Evolutionary conservation across 1,140 invertebrate species (phyloP), one percentile per base, ranked within the genome.

Genomic region (Agraylea sexmaculata): DNA sequence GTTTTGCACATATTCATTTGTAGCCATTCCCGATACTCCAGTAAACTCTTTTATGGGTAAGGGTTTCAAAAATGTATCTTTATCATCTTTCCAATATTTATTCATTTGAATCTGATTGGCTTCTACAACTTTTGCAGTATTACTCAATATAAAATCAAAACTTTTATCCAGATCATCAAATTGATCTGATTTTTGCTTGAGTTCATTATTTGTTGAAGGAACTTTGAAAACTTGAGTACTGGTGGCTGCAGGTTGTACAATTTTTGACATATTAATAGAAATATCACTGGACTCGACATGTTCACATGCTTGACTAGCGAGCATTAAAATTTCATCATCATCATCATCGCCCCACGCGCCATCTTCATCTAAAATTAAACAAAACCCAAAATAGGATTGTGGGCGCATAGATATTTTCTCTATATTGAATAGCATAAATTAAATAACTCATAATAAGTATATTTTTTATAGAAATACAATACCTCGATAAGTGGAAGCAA

Each of bases 291-390:
- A 46, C 42, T 49, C 56, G 0, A 47, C 57, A n/a, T 64, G 46
- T 33, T 68, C 64, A 39, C 57, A 65, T 3, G 55, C 64, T 47
- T 68, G 63, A 40, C 59, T 64, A 1, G 60, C 62, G 39, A 62
- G 42, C 12, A 67, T 48, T 4, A 68, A 51, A 22, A 66, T 58
- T 49, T 66, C 59, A 39, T 65, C 62, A 35, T 66, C 61, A 46
- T 56, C 54, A 23, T 64, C 62, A 36, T 66, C 58, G 2, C 56
- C 60, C 62, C 62, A 65, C 27, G 37, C 40, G 37, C 53, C 46
- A 18, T 50, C 44, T 15, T 35, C 25, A n/a, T n/a, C n/a, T n/a
- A n/a, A n/a, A n/a, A n/a, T n/a, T n/a, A n/a, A n/a, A n/a, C n/a
- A n/a, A n/a, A n/a, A n/a, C n/a, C n/a, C n/a, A n/a, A n/a, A n/a